Evolutionary conservation across 2,888 invertebrate species (phyloP).

Genomic region (Petrolisthes cinctipes): DNA sequence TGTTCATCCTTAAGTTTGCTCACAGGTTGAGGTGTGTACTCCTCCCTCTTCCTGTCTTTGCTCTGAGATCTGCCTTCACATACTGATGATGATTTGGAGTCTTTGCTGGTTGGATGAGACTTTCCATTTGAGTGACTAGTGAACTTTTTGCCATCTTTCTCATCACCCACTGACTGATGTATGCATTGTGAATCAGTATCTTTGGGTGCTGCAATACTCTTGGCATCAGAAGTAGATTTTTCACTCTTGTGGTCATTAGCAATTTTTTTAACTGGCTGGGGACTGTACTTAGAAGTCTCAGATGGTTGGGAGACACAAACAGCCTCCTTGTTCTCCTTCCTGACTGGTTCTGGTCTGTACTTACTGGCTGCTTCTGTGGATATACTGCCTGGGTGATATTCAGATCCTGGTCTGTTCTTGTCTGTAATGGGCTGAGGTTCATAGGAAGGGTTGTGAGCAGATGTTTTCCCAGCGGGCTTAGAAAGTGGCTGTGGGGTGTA

Average conservation of each 20-base stretch:
- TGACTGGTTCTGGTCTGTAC: background rate
- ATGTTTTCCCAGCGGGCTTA: slow-evolving; percentile 1
- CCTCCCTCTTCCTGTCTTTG: too few species aligned
- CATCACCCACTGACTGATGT: too few species aligned
- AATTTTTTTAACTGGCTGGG: background rate
- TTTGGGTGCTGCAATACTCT: too few species aligned
- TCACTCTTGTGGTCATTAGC: background rate
- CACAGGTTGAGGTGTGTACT: too few species aligned
- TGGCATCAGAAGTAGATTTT: background rate
- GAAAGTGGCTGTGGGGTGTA: slow-evolving; percentile 37
- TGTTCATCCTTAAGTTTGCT: too few species aligned
- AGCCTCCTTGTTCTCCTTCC: background rate
- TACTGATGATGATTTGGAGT: too few species aligned
- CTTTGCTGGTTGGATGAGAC: too few species aligned
- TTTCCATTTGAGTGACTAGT: too few species aligned
- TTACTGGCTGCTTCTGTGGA: background rate
- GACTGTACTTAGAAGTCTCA: background rate
- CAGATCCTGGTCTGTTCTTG: background rate
- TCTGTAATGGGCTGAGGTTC: slow-evolving; percentile 25
- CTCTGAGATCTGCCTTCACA: too few species aligned
- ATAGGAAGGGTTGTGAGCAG: background rate
- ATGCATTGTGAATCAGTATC: too few species aligned
- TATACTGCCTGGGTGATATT: slow-evolving; percentile 5
- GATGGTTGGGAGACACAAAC: background rate
- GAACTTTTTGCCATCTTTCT: too few species aligned